A percentile compares a stretch with the other conserved stretches of the same genome.
Conservation (phyloP, 2,797 vertebrate genomes). For the Coreius guichenoti region DNA sequence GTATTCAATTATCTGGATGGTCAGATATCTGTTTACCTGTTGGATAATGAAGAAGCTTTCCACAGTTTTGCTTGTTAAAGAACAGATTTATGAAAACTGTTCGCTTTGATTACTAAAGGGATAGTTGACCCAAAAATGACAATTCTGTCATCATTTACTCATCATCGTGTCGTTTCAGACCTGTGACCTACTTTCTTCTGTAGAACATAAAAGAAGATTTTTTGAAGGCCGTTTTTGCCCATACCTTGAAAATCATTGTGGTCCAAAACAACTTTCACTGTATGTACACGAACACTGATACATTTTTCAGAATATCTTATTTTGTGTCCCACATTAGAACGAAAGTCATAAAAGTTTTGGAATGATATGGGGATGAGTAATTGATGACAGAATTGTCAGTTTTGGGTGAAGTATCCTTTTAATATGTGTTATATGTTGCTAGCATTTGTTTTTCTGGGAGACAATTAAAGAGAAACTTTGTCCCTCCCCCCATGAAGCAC, state of each 20-base stretch:
- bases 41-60: not conserved
- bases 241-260: not conserved
- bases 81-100: not conserved
- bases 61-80: not conserved
- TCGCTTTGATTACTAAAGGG: not conserved
- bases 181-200: not conserved
- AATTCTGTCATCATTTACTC: not conserved
- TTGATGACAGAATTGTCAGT: not conserved
- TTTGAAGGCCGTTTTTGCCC: not conserved
- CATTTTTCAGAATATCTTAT: not conserved
- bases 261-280: slow-evolving; percentile 3
- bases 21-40: slow-evolving; percentile 1
- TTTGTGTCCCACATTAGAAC: not conserved
- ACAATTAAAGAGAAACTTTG: slow-evolving; percentile 3
- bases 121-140: not conserved
- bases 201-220: not conserved
- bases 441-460: not conserved
- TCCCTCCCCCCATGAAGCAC: slow-evolving; percentile 26
- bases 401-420: not conserved
- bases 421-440: not conserved
- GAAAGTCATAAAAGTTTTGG: not conserved
- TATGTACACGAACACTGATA: not conserved
- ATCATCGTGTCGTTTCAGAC: not conserved
- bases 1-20: not conserved
- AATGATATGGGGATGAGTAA: not conserved